phyloP scores from a whole-genome alignment of 1,140 invertebrate genomes.

The Orussus abietinus region DNA sequence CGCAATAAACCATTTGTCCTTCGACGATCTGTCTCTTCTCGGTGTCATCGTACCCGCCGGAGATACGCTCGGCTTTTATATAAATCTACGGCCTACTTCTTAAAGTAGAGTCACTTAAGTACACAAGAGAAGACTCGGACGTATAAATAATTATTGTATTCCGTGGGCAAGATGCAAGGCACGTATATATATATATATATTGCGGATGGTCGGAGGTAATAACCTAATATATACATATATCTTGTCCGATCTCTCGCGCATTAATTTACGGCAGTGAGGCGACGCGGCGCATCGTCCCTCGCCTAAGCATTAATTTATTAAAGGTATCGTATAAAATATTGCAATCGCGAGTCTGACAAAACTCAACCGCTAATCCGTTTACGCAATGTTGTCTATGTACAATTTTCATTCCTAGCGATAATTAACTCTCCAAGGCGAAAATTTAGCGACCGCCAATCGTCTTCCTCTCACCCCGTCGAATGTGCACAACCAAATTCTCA shows the following conservation, averaged over 20 bases:
- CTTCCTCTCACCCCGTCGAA: background rate
- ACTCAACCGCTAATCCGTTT: background rate
- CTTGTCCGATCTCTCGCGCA: constrained; percentile 2
- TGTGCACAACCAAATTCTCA: constrained; percentile 9
- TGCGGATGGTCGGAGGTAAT: constrained; percentile 9
- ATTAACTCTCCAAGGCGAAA: constrained; percentile 1
- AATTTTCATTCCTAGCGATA: background rate
- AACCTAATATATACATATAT: constrained; percentile 17
- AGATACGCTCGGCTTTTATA: too few species aligned
- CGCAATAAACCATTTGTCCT: constrained; percentile 33
- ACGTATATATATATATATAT: constrained; percentile 6
- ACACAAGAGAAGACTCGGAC: constrained; percentile 14
- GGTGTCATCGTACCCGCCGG: too few species aligned
- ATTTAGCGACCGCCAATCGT: background rate
- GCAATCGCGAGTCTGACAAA: constrained; percentile 8
- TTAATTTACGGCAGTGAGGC: background rate
- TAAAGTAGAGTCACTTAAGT: constrained; percentile 8
- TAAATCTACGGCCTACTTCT: too few species aligned
- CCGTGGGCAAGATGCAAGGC: constrained; percentile 17
- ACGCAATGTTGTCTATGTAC: background rate
- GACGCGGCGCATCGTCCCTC: background rate
- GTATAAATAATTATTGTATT: constrained; percentile 16
- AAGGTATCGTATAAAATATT: background rate
- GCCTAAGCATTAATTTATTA: constrained; percentile 1
- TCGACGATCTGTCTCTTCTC: too few species aligned